Base-by-base conservation (phyloP, 2,797 vertebrate species). In the Alectoris magna region DNA sequence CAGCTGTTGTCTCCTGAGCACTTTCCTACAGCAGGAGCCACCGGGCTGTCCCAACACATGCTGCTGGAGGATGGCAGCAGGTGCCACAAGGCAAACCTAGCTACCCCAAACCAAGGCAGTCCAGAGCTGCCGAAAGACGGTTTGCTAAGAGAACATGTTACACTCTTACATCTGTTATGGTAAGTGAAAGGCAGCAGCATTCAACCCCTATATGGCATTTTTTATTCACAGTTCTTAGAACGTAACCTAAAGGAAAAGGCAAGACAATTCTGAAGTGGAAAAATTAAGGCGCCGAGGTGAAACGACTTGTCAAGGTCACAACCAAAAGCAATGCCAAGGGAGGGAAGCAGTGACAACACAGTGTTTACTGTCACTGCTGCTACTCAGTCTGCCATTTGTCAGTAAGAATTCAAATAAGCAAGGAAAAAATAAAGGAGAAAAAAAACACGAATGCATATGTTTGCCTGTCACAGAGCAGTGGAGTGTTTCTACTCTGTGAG, bases 321-420 rank as follows among this genome's bases (percentile, higher is more conserved):
- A 62, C 66, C 38, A 62, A 91, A 93, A 76, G 12, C 15, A 5
- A 73, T 3, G 13, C 23, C 69, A 91, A 69, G 53, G 26, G 46
- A 91, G 43, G 51, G 56, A 64, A 93, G 74, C 46, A 18, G 59
- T 0, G 1, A 80, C 90, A 85, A 72, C 0, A 1, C 62, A 67
- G 49, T 1, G 0, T 12, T 87, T 78, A 62, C 68, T 90, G 53
- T 62, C 79, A 16, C 27, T 72, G 31, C 51, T 56, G 74, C 75
- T 62, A 36, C 81, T 73, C 75, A 66, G 77, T 1, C n/a, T 62
- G 78, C 36, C 46, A 84, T 36, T 74, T 94, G 91, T 88, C 2
- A 0, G n/a, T 87, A 94, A 84, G 87, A 95, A 96, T 92, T 93
- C 80, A 95, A 94, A 95, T 68, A 19, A 95, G 88, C 62, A 88